These are phyloP conservation scores for Euschistus heros DNA, from an alignment of 1,140 invertebrate genomes.

Conservation along the genomic window DNA sequence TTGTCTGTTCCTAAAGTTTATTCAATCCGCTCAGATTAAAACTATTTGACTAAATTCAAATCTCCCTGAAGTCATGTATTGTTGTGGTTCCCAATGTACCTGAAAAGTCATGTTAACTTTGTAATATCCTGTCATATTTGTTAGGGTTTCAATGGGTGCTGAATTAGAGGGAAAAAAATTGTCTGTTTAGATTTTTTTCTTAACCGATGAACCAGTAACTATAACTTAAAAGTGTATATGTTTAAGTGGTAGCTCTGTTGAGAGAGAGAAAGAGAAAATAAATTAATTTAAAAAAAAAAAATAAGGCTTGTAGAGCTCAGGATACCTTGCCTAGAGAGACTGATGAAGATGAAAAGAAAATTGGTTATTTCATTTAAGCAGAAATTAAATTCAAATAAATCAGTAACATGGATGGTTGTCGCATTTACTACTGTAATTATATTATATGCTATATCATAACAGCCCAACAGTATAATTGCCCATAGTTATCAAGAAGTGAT, in stretches of 20 bases:
- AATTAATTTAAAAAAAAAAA: too few relatives aligned
- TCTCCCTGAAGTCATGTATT: not conserved
- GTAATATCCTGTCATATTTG: not conserved
- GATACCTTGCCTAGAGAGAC: constrained; percentile 6
- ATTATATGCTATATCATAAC: not conserved
- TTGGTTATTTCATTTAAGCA: too few relatives aligned
- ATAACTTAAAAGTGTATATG: not conserved
- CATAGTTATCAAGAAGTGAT: too few relatives aligned
- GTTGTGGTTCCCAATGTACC: not conserved
- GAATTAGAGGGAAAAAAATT: not conserved
- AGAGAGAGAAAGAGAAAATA: not conserved
- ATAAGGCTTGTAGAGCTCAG: constrained; percentile 1
- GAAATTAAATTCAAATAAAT: too few relatives aligned
- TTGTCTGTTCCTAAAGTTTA: constrained; percentile 4
- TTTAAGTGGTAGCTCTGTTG: not conserved
- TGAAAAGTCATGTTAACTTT: not conserved
- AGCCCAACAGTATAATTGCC: constrained; percentile 2
- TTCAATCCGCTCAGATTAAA: not conserved
- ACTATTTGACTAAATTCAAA: not conserved
- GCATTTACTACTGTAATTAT: constrained; percentile 4
- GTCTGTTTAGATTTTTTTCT: not conserved
- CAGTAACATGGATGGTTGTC: not conserved
- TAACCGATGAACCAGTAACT: not conserved
- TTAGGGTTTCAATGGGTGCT: constrained; percentile 2
- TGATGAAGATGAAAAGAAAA: not conserved